Base-by-base conservation (phyloP, 2,797 vertebrate species). In the Myotis findleyi region DNA sequence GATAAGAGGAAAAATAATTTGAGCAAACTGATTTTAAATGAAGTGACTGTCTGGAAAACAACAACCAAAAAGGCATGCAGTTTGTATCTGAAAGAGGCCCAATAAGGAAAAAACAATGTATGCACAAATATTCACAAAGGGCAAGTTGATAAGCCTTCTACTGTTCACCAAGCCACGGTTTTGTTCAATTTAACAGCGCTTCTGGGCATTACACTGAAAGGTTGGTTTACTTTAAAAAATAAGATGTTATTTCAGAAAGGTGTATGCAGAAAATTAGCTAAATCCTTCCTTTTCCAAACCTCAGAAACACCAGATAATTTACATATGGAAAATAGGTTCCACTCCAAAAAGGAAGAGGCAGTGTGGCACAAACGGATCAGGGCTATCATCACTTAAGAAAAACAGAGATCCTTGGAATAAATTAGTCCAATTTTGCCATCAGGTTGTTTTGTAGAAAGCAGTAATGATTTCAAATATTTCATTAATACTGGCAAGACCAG, bases 11-110 rank as follows among this genome's bases (percentile, higher is more conserved):
- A 69, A 86, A 77, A 80, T 49, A n/a, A 87, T 57, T 66, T 80
- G 96, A 91, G 92, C 59, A 87, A n/a, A 88, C 25, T 71, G 59
- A 92, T 89, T 96, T 98, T 91, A 98, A 97, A 87, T 96, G 92
- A 97, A 97, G 92, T 92, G 85, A 95, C 83, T 88, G 11, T 59
- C 57, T 59, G 57, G 25, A 13, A 59, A 59, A 27, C 23, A 57
- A 25, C 57, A 2, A 59, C 57, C 27, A 96, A 81, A 96, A 90
- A 80, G 6, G 55, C 66, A 87, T 17, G 7, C 1, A n/a, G 21
- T 57, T 69, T 77, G 11, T 55, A 84, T 77, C 9, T 80, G 30
- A 25, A 68, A 47, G 94, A 92, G 72, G 92, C 41, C 76, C 95
- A 96, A 68, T 80, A 96, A 93, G 87, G 96, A 77, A 92, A 97